Percentiles rank a stretch among this genome's conserved stretches.
phyloP scores from a whole-genome alignment of 2,797 vertebrate species.

The Pangasius djambal region DNA sequence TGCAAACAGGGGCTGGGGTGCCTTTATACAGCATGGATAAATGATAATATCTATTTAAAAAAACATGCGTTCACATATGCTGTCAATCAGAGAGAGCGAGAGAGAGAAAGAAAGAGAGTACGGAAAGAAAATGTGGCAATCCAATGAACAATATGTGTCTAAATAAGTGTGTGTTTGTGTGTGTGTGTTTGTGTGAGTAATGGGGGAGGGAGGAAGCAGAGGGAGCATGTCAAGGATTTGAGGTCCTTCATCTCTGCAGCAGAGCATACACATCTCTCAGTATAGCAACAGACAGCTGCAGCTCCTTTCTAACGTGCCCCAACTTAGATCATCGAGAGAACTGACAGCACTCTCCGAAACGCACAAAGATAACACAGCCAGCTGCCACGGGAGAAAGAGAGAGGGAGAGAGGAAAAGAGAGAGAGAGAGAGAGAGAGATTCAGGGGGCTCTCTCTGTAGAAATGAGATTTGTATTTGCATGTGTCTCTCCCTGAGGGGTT shows the following conservation, averaged over 20 bases:
- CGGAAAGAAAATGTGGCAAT: not conserved
- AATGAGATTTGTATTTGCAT: slow-evolving; percentile 89
- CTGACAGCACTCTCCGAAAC: slow-evolving; percentile 95
- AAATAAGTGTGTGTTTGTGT: slow-evolving; percentile 92
- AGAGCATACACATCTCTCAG: slow-evolving; percentile 92
- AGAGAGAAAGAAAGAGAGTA: no score
- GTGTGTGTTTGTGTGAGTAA: slow-evolving; percentile 68
- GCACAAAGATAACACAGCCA: slow-evolving; percentile 98
- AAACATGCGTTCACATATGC: slow-evolving; percentile 88
- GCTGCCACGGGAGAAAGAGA: slow-evolving; percentile 86
- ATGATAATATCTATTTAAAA: slow-evolving; percentile 73
- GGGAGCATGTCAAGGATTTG: slow-evolving; percentile 97
- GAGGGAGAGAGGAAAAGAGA: slow-evolving; percentile 41
- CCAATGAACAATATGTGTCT: slow-evolving; percentile 90
- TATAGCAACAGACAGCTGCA: slow-evolving; percentile 99
- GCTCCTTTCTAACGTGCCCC: slow-evolving; percentile 99
- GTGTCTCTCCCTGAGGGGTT: slow-evolving; percentile 87
- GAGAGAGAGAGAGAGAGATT: slow-evolving; percentile 48
- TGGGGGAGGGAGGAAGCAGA: slow-evolving; percentile 72
- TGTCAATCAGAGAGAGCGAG: slow-evolving; percentile 86
- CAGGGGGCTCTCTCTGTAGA: slow-evolving; percentile 82
- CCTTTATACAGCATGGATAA: slow-evolving; percentile 65
- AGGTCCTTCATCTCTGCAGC: slow-evolving; percentile 99
- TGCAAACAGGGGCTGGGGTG: slow-evolving; percentile 53
- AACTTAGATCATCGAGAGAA: slow-evolving; percentile 99